Conservation (phyloP, 2,113 vertebrate genomes). For the Protobothrops flavoviridis region DNA sequence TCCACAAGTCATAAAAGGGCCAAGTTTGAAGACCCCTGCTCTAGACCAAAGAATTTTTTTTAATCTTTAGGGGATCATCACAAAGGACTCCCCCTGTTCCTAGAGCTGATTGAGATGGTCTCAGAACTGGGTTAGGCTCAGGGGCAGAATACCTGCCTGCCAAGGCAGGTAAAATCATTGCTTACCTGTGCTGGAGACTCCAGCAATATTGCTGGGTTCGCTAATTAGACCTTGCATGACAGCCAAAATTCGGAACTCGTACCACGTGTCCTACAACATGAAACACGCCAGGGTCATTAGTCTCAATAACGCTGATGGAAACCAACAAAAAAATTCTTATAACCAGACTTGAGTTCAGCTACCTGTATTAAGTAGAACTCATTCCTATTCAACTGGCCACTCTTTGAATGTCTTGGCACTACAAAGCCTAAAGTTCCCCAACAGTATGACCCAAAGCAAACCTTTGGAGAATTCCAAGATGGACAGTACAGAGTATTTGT, state of each 20-base stretch:
- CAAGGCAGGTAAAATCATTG: not conserved
- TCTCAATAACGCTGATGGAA: not conserved
- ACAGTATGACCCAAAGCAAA: not conserved
- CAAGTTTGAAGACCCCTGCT: not conserved
- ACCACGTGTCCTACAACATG: slow-evolving; percentile 90
- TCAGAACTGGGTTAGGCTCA: not conserved
- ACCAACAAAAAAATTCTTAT: not conserved
- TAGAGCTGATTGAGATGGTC: not conserved
- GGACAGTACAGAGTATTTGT: not conserved
- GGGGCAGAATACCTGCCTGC: not conserved
- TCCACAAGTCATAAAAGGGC: not conserved
- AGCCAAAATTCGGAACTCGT: slow-evolving; percentile 95
- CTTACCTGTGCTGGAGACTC: slow-evolving; percentile 95
- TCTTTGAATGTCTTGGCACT: not conserved
- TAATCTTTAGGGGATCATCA: too few relatives aligned
- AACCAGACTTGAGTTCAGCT: not conserved
- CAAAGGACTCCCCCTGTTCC: not conserved
- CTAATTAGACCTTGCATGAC: slow-evolving; percentile 99
- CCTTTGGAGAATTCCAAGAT: not conserved
- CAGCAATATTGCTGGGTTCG: slow-evolving; percentile 97
- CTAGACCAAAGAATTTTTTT: not conserved
- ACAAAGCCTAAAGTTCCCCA: not conserved
- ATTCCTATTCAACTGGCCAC: not conserved
- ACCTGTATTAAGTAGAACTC: not conserved
- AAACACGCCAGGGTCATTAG: not conserved